These are phyloP conservation scores for Marasmarcha lunaedactyla DNA, from an alignment of 2,888 invertebrate genomes.

Conservation along the genomic window DNA sequence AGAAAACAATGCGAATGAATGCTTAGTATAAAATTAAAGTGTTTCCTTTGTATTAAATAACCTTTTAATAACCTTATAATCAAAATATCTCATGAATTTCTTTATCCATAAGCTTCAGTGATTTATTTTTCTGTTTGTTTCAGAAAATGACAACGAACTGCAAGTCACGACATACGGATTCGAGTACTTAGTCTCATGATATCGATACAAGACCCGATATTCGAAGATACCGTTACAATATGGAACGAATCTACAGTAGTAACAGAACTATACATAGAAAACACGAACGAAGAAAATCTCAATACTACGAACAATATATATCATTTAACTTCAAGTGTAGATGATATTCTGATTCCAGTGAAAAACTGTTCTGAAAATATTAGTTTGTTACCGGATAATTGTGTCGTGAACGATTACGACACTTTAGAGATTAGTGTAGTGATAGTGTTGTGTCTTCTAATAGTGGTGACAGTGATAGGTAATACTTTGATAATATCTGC, in stretches of 20 bases:
- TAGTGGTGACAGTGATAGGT: conserved; percentile 82
- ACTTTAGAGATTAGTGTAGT: conserved; percentile 71
- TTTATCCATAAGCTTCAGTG: too few species aligned
- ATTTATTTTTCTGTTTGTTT: too few species aligned
- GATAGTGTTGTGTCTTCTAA: conserved; percentile 73
- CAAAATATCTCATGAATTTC: too few species aligned
- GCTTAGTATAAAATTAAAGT: too few species aligned
- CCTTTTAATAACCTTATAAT: too few species aligned
- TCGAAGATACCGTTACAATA: conserved; percentile 21
- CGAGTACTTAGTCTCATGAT: conserved; percentile 38
- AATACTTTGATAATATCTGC: conserved; percentile 92
- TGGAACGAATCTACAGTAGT: conserved; percentile 39
- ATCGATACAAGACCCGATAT: conserved; percentile 26
- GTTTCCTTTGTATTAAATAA: too few species aligned
- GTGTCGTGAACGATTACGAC: conserved; percentile 33
- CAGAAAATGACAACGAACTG: conserved; percentile 27
- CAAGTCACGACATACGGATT: conserved; percentile 1
- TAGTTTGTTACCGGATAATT: conserved; percentile 18
- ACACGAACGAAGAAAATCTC: conserved; percentile 34
- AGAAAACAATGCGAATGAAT: too few species aligned
- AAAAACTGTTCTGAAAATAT: conserved; percentile 16
- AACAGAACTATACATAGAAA: conserved; percentile 38
- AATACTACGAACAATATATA: conserved; percentile 35
- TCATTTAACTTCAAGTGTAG: conserved; percentile 26
- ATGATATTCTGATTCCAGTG: conserved; percentile 18